Conservation (phyloP, 2,797 vertebrate genomes). For the Nyctalus aviator region DNA sequence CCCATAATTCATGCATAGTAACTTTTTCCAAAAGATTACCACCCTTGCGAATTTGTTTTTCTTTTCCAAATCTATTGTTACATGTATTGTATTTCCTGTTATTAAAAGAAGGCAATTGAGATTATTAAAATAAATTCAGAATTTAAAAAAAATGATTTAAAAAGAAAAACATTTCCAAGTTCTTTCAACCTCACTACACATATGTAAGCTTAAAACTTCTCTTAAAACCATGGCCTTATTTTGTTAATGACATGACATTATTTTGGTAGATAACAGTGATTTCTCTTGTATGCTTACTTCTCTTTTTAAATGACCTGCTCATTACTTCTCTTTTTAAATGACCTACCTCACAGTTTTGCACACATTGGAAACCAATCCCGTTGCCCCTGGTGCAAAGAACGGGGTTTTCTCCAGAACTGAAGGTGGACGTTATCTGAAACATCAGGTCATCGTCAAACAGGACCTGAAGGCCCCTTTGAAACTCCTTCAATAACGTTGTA, state of each 20-base stretch:
- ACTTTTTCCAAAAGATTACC: conserved; percentile 62
- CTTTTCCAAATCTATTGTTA: conserved; percentile 55
- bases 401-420: conserved; percentile 5
- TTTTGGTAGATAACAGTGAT: not conserved
- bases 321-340: conserved; percentile 42
- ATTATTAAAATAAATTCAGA: conserved; percentile 50
- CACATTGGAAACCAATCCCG: not conserved
- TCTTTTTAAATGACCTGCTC: conserved; percentile 12
- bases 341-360: not conserved
- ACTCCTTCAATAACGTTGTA: conserved; percentile 10
- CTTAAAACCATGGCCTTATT: not conserved
- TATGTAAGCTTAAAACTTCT: not conserved
- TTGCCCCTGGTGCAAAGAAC: not conserved
- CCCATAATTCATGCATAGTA: conserved; percentile 62
- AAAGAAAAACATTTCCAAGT: not conserved
- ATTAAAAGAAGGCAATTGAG: conserved; percentile 47
- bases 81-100: conserved; percentile 33
- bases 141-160: not conserved
- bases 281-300: conserved; percentile 19
- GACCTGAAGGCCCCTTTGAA: not conserved
- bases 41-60: conserved; percentile 37
- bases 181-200: not conserved
- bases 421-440: not conserved
- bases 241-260: conserved; percentile 17
- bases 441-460: not conserved